A percentile compares a stretch with the other conserved stretches of the same genome.
These are phyloP conservation scores for Sericinus montela DNA, from an alignment of 2,888 invertebrate species.

Conservation along the genomic window DNA sequence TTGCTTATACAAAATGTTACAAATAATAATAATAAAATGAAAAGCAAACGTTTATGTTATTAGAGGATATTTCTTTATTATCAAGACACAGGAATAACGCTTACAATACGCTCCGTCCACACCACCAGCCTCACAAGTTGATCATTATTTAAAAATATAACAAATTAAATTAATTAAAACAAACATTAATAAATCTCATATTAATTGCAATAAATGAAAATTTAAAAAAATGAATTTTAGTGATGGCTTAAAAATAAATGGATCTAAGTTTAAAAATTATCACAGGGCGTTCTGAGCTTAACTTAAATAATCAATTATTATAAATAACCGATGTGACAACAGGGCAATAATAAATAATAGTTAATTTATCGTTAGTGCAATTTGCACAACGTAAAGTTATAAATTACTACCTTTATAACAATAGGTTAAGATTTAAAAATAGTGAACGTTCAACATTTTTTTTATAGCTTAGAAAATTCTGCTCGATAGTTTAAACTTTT, in stretches of 20 bases:
- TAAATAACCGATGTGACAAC: neutral
- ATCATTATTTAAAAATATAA: neutral
- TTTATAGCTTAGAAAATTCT: no score
- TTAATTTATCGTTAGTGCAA: no score
- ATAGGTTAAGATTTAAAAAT: no score
- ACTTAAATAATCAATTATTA: conserved; percentile 9
- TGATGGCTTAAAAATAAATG: conserved; percentile 7
- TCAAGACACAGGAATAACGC: no score
- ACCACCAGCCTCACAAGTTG: neutral
- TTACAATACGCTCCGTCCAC: neutral
- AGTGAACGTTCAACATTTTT: no score
- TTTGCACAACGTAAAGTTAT: neutral
- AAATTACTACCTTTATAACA: no score
- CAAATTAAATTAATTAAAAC: neutral
- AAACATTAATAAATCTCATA: neutral
- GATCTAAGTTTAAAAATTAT: conserved; percentile 37
- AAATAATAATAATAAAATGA: neutral
- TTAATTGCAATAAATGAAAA: no score
- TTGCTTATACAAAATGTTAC: no score
- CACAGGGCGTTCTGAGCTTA: conserved; percentile 63
- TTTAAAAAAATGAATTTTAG: neutral
- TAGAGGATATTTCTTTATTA: neutral
- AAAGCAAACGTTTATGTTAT: neutral
- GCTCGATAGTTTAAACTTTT: no score
- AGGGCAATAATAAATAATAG: neutral